Evolutionary conservation across 2,113 vertebrate species (phyloP).

Genomic region (Syrmaticus mikado): DNA sequence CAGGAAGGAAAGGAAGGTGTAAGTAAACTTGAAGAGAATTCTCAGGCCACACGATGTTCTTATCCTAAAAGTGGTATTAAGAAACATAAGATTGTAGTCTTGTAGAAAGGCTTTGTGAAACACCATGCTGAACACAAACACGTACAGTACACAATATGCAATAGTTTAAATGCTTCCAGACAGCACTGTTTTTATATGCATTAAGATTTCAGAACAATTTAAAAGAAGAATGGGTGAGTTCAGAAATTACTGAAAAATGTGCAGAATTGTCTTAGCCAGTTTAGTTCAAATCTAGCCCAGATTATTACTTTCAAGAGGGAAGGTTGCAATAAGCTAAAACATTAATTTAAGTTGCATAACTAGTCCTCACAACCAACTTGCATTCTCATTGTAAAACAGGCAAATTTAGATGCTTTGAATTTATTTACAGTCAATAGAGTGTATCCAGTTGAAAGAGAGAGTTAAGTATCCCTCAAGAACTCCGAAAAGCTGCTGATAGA

Average conservation of each 20-base stretch:
- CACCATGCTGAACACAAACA: neutral
- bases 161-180: neutral
- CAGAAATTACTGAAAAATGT: neutral
- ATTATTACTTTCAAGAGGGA: neutral
- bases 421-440: neutral
- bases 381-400: neutral
- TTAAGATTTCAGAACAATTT: neutral
- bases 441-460: neutral
- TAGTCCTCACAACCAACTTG: neutral
- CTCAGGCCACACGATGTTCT: accelerated
- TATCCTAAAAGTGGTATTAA: neutral
- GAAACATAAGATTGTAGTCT: neutral
- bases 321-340: neutral
- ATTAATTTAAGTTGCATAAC: neutral
- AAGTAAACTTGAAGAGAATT: neutral
- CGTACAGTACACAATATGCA: accelerated
- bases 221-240: neutral
- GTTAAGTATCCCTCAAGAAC: neutral
- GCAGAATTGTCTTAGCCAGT: neutral
- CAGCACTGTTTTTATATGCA: neutral
- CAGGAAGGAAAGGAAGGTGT: neutral
- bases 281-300: neutral
- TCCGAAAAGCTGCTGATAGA: neutral
- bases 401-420: neutral
- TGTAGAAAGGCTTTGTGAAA: neutral